These are phyloP conservation scores for Gambusia yucatana DNA, from an alignment of 2,797 vertebrate species.

Conservation along the genomic window DNA sequence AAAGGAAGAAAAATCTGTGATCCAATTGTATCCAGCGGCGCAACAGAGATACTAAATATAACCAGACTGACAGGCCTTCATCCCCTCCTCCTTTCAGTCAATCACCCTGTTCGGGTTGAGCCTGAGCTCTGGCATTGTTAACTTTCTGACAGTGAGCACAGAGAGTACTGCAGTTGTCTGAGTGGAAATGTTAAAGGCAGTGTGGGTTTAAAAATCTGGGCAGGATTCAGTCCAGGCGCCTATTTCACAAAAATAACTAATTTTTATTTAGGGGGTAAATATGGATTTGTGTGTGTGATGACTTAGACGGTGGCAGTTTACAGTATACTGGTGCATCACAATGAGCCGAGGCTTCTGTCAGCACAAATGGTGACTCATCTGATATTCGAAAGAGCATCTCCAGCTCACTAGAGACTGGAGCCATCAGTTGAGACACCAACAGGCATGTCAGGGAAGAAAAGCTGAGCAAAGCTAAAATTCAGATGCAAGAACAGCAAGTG, in stretches of 20 bases:
- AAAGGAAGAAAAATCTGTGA: conserved; percentile 32
- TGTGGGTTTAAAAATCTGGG: conserved; percentile 18
- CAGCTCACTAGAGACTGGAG: conserved; percentile 23
- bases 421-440: conserved; percentile 24
- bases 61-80: conserved; percentile 26
- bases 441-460: conserved; percentile 22
- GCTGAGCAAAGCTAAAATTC: conserved; percentile 39
- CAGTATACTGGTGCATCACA: conserved; percentile 16
- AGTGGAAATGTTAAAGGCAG: conserved; percentile 13
- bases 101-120: conserved; percentile 42
- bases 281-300: conserved; percentile 19
- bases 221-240: conserved; percentile 5
- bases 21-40: conserved; percentile 33
- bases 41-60: conserved; percentile 59
- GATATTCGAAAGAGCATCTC: conserved; percentile 27
- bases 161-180: conserved; percentile 17
- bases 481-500: conserved; percentile 12
- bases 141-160: conserved; percentile 42
- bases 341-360: conserved; percentile 15
- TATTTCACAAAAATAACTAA: conserved; percentile 7
- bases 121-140: conserved; percentile 12
- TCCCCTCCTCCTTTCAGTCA: conserved; percentile 55
- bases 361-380: conserved; percentile 21
- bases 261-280: conserved; percentile 15
- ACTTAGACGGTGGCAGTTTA: conserved; percentile 7